Evolutionary conservation across 2,888 invertebrate genomes (phyloP), one percentile per base, ranked within the genome.

Genomic region (Phengaris alcon): DNA sequence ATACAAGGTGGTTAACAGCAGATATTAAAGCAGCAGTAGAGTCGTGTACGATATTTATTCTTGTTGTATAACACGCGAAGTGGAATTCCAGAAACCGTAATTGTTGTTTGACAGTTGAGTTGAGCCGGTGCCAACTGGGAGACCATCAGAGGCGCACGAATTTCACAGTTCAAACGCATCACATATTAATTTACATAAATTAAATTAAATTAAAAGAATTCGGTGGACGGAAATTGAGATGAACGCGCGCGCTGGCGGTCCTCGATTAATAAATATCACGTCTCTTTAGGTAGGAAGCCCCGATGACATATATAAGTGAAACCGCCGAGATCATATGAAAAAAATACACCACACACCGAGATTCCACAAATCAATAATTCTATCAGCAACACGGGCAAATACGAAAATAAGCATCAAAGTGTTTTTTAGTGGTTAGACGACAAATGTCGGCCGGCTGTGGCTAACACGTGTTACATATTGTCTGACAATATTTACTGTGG

Each of bases 371-470:
- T 89, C 90, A 87, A 91, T 93, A 92, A 90, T 89, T 92, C 92
- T 83, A 87, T 93, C 92, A 88, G 85, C 92, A 86, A 85, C 83
- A 82, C 84, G 79, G 84, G 88, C 89, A 87, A 90, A 90, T 88
- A 92, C 92, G 88, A 91, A 92, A 93, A 93, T 93, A 92, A 91
- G 88, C 91, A 88, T 92, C 92, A 92, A 93, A 92, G 92, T 88
- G 87, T 91, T 91, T 91, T 91, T 91, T 90, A 90, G 86, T 88
- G 85, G 86, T 83, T 87, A 90, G 87, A 86, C 89, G 88, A 90
- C 90, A 90, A 91, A 90, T 91, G 90, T 90, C 88, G 85, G 87
- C 84, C 88, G 87, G 85, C 86, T 87, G 90, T 86, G 85, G 88
- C 90, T 85, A 91, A 93, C 93, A 93, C 86, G 84, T 93, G 93